Base-by-base conservation (phyloP, 2,113 vertebrate species). In the Stegostoma tigrinum region DNA sequence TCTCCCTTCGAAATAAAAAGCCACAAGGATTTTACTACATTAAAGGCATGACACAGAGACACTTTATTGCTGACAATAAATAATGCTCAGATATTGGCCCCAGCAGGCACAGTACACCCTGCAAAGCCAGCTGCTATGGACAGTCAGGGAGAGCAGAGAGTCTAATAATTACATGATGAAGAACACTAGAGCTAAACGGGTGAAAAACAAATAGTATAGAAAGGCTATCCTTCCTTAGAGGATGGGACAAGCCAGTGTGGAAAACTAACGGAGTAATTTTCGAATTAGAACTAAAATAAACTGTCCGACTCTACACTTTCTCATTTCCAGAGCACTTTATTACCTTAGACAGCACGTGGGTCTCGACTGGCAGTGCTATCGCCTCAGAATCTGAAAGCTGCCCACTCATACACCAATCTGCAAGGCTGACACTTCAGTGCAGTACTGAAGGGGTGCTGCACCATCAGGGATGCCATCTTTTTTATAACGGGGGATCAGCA, bases 281-380 rank as follows among this genome's bases (percentile, higher is more conserved):
- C 15, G 38, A 91, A 91, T 91, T 91, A 91, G 66, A 91, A 64
- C 34, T 66, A 91, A 90, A 38, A 38, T 66, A 91, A 91, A 38
- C 34, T 66, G 30, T 38, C 61, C 38, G 89, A 38, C 61, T 91
- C n/a, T 5, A 38, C 64, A 66, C 38, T 64, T 19, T 64, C 61
- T 15, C 3, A 90, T 90, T 90, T 30, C 52, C 55, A 61, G 27
- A 14, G n/a, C 52, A 55, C 61, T 61, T 90, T 10, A 64, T 17
- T 5, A 61, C 52, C 34, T 90, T 30, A 34, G 52, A 61, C 2
- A 34, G 27, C 52, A 61, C 2, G 14, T 89, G 27, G 61, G 52
- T 14, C n/a, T 64, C 3, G 34, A 14, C 30, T 90, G 52, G 5
- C 61, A 61, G 55, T 27, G 15, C 15, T 89, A 8, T 48, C 19